These are phyloP conservation scores for Poeciliopsis infans DNA, from an alignment of 2,797 vertebrate genomes.

Conservation along the genomic window DNA sequence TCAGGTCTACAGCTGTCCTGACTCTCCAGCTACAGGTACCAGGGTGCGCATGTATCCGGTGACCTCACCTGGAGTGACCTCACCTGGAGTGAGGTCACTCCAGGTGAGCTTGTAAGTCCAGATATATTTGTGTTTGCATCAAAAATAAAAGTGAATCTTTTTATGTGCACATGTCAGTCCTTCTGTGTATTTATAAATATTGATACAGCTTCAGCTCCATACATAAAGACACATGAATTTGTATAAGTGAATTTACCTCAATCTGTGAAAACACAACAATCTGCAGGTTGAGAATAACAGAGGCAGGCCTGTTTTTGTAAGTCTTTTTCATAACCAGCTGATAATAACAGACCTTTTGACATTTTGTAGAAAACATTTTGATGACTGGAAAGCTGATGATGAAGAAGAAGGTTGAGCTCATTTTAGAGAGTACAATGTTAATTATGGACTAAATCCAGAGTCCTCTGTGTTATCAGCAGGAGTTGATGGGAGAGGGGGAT, in stretches of 20 bases:
- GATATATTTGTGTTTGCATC: too few relatives aligned
- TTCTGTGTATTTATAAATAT: too few relatives aligned
- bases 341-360: neutral
- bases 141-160: too few relatives aligned
- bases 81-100: too few relatives aligned
- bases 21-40: too few relatives aligned
- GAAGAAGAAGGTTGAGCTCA: neutral
- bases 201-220: too few relatives aligned
- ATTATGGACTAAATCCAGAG: neutral
- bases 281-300: neutral
- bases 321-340: neutral
- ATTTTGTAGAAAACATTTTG: neutral
- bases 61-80: too few relatives aligned
- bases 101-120: too few relatives aligned
- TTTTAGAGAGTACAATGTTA: neutral
- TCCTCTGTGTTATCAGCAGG: neutral
- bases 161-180: too few relatives aligned
- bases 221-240: neutral
- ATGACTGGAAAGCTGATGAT: neutral
- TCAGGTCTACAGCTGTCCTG: too few relatives aligned
- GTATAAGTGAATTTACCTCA: neutral
- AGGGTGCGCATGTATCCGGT: too few relatives aligned
- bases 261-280: neutral
- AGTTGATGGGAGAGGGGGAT: neutral
- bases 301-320: neutral